Percentiles rank a stretch among this genome's conserved stretches.
phyloP scores from a whole-genome alignment of 2,797 vertebrate genomes.

The Gambelia wislizenii region DNA sequence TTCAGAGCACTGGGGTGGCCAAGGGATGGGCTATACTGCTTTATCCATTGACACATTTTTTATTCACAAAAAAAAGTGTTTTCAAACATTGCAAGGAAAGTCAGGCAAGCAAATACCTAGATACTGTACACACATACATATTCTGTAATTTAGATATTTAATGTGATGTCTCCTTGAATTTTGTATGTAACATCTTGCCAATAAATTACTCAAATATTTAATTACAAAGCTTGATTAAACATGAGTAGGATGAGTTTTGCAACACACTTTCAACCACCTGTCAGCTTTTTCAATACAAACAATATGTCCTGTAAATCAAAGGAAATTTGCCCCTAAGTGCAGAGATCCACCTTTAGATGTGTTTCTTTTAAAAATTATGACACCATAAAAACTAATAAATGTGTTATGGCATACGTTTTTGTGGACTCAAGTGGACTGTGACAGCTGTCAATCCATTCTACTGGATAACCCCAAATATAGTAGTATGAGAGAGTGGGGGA shows the following conservation, averaged over 20 bases:
- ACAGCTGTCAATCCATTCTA: no score
- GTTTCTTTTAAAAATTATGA: background rate
- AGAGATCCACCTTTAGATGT: background rate
- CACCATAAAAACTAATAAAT: background rate
- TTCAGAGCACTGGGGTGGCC: background rate
- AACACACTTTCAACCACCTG: background rate
- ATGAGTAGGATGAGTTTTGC: background rate
- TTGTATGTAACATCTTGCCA: background rate
- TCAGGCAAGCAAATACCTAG: background rate
- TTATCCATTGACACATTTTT: no score
- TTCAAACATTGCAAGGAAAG: background rate
- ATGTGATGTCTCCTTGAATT: background rate
- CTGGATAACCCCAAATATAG: no score
- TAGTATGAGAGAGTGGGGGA: background rate
- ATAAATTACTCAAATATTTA: background rate
- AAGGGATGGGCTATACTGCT: background rate
- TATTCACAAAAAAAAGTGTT: background rate
- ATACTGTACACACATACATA: no score
- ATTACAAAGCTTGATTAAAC: background rate
- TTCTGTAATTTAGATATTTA: background rate
- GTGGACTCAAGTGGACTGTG: background rate
- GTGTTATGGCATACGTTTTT: background rate
- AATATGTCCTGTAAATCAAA: background rate
- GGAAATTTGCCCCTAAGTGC: background rate
- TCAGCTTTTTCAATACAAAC: background rate